These are phyloP conservation scores for Paratilapia polleni DNA, from an alignment of 2,113 vertebrate species.

Conservation along the genomic window DNA sequence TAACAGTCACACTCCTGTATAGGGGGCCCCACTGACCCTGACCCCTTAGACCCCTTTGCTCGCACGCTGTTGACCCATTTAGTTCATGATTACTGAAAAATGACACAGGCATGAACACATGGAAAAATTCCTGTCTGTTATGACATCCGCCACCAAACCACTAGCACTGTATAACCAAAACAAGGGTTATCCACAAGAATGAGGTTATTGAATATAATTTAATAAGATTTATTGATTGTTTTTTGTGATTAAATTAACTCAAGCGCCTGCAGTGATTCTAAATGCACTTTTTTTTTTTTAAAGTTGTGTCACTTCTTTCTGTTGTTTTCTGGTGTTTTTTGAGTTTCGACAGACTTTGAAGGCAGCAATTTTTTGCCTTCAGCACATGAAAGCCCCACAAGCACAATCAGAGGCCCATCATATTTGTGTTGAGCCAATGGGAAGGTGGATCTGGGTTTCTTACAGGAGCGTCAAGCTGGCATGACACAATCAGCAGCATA, in stretches of 20 bases:
- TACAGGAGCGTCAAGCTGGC: not conserved
- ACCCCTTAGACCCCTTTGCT: not conserved
- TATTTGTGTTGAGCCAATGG: slow-evolving; percentile 41
- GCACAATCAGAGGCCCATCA: not conserved
- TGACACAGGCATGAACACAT: not conserved
- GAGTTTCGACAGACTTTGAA: not conserved
- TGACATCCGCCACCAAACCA: not conserved
- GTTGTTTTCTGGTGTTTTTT: not conserved
- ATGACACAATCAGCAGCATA: not conserved
- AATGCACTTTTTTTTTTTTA: not conserved
- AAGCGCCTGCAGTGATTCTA: not conserved
- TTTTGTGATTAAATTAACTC: not conserved
- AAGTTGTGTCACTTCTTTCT: not conserved
- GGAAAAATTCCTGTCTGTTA: not conserved
- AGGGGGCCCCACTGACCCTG: not conserved
- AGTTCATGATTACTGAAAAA: not conserved
- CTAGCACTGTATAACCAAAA: not conserved
- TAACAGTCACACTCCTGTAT: not conserved
- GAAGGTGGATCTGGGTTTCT: not conserved
- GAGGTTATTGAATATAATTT: accelerated
- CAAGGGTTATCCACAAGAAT: not conserved
- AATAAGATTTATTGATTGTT: not conserved
- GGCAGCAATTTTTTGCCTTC: not conserved
- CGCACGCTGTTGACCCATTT: not conserved
- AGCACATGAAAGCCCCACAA: slow-evolving; percentile 11